Evolutionary conservation across 2,888 invertebrate species (phyloP).

Genomic region (Lamproptera curius): DNA sequence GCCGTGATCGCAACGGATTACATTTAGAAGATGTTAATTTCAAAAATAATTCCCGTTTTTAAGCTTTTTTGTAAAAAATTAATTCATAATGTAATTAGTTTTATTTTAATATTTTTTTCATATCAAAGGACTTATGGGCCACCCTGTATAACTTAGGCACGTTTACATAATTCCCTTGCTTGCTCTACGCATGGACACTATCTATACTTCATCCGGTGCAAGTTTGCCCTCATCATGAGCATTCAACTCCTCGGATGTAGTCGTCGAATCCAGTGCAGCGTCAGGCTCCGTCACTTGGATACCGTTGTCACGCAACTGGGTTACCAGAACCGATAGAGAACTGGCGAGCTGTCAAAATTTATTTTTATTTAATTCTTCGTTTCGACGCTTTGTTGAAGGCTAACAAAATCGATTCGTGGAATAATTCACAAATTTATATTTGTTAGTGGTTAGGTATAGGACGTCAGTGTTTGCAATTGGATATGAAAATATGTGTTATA

Average conservation of each 20-base stretch:
- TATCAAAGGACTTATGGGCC: too few species aligned
- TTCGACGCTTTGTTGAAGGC: neutral
- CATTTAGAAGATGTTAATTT: neutral
- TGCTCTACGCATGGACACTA: neutral
- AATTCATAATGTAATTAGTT: too few species aligned
- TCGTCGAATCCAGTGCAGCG: slow-evolving; percentile 17
- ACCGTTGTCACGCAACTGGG: slow-evolving; percentile 46
- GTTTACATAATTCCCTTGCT: neutral
- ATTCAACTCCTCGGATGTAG: slow-evolving; percentile 21
- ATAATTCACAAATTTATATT: too few species aligned
- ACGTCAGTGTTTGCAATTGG: too few species aligned
- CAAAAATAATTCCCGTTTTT: too few species aligned
- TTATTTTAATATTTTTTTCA: too few species aligned
- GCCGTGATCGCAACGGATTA: too few species aligned
- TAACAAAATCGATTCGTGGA: too few species aligned
- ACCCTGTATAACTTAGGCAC: too few species aligned
- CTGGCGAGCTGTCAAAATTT: slow-evolving; percentile 47
- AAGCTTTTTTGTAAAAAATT: too few species aligned
- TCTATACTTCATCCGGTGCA: slow-evolving; percentile 56
- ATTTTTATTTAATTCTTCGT: neutral
- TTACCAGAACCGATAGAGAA: slow-evolving; percentile 44
- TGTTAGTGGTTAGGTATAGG: too few species aligned
- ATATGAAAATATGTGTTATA: too few species aligned
- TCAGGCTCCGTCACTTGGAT: slow-evolving; percentile 33
- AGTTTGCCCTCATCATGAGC: slow-evolving; percentile 35